These are phyloP conservation scores for Chelon labrosus DNA, from an alignment of 2,797 vertebrate species.

Conservation along the genomic window DNA sequence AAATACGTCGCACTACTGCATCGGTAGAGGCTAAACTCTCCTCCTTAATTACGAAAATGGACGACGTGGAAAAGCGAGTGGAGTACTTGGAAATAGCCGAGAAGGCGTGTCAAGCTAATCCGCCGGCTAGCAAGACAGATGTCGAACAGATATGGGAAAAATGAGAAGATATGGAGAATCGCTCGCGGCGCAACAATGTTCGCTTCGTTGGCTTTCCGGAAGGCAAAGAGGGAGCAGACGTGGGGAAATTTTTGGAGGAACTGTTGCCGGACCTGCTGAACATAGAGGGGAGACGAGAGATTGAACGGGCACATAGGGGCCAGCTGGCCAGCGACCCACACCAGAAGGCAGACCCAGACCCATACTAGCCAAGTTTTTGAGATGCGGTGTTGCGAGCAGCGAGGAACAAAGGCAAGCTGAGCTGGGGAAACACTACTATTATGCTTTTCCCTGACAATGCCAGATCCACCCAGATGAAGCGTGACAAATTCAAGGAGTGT, in stretches of 20 bases:
- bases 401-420: conserved; percentile 13
- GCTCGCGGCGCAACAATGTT: neutral
- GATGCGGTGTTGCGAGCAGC: neutral
- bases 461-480: neutral
- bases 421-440: conserved; percentile 1
- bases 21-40: neutral
- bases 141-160: neutral
- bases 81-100: neutral
- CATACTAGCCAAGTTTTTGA: conserved; percentile 1
- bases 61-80: neutral
- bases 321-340: neutral
- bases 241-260: conserved; percentile 9
- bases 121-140: conserved; percentile 17
- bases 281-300: neutral
- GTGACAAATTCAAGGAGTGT: neutral
- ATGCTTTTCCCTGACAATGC: conserved; percentile 14
- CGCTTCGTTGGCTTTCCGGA: neutral
- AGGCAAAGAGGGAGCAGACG: conserved; percentile 1
- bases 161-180: conserved; percentile 1
- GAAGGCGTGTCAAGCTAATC: conserved; percentile 10
- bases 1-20: neutral
- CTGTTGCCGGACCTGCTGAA: conserved; percentile 1
- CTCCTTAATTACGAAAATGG: neutral
- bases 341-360: neutral
- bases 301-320: neutral